A percentile compares a stretch with the other conserved stretches of the same genome.
Evolutionary conservation across 2,888 invertebrate genomes (phyloP).

Genomic region (Laothoe populi): DNA sequence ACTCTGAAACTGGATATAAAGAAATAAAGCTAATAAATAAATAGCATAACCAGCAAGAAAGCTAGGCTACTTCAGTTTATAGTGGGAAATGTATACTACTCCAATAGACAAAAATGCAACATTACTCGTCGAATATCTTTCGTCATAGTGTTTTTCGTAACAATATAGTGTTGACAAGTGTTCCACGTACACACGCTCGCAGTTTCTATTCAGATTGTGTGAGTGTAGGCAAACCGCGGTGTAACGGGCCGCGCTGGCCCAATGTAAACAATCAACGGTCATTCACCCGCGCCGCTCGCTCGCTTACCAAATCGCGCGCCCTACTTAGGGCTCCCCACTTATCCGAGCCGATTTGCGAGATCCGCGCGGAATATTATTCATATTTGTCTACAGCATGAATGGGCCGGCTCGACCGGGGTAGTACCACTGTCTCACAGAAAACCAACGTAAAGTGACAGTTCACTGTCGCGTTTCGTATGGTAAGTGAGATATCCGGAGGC

Average conservation of each 20-base stretch:
- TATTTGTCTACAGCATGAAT: no score
- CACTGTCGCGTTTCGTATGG: no score
- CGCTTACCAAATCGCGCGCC: slow-evolving; percentile 51
- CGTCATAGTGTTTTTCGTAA: neutral
- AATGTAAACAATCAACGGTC: slow-evolving; percentile 75
- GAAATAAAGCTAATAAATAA: no score
- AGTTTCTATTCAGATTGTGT: slow-evolving; percentile 3
- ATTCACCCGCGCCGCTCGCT: slow-evolving; percentile 51
- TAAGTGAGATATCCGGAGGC: no score
- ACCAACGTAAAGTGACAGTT: no score
- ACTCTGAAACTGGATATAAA: no score
- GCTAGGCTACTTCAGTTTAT: no score
- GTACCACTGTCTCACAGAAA: no score
- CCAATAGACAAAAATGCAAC: no score
- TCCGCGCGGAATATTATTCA: slow-evolving; percentile 8
- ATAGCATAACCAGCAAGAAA: no score
- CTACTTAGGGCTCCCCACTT: slow-evolving; percentile 18
- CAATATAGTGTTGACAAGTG: neutral
- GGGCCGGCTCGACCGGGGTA: no score
- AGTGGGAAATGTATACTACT: no score
- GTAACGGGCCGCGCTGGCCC: slow-evolving; percentile 49
- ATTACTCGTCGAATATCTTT: neutral
- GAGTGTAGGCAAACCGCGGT: slow-evolving; percentile 30
- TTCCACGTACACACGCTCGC: neutral
- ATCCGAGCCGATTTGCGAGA: slow-evolving; percentile 10